phyloP scores from a whole-genome alignment of 2,888 invertebrate species.

The Drosophila atroscutellata region DNA sequence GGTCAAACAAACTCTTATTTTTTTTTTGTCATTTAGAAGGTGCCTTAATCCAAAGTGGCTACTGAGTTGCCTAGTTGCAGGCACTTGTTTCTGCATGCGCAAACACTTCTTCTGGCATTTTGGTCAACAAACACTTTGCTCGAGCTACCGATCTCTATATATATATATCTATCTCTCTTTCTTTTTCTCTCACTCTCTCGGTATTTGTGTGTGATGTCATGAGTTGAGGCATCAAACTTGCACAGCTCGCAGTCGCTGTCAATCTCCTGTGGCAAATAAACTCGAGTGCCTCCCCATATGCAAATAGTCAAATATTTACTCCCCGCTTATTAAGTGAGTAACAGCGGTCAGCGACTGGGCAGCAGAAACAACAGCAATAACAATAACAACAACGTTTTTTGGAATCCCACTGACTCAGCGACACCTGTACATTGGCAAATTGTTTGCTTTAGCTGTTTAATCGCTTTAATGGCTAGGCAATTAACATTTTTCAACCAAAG shows the following conservation, averaged over 20 bases:
- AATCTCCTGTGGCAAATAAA: constrained; percentile 80
- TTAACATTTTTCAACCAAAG: constrained; percentile 60
- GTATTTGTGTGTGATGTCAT: constrained; percentile 42
- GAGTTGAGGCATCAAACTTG: constrained; percentile 59
- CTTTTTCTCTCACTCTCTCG: constrained; percentile 9
- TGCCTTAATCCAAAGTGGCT: constrained; percentile 77
- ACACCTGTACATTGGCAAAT: constrained; percentile 59
- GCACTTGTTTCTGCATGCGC: constrained; percentile 48
- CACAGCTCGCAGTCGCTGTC: constrained; percentile 62
- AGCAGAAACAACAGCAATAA: constrained; percentile 26
- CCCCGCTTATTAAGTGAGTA: constrained; percentile 81
- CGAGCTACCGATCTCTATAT: constrained; percentile 62
- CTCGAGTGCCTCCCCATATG: constrained; percentile 72
- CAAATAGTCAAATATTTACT: constrained; percentile 78
- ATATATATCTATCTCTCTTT: constrained; percentile 20
- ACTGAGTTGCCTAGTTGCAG: constrained; percentile 71
- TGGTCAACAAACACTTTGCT: constrained; percentile 65
- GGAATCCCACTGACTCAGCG: constrained; percentile 34
- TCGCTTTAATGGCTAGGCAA: constrained; percentile 78
- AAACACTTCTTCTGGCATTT: constrained; percentile 71
- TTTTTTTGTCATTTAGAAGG: constrained; percentile 23
- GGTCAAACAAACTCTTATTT: constrained; percentile 69
- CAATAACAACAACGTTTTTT: constrained; percentile 20
- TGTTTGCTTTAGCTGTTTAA: constrained; percentile 75
- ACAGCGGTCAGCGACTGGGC: constrained; percentile 66